phyloP scores from a whole-genome alignment of 2,113 vertebrate genomes.

The Sylvia atricapilla region DNA sequence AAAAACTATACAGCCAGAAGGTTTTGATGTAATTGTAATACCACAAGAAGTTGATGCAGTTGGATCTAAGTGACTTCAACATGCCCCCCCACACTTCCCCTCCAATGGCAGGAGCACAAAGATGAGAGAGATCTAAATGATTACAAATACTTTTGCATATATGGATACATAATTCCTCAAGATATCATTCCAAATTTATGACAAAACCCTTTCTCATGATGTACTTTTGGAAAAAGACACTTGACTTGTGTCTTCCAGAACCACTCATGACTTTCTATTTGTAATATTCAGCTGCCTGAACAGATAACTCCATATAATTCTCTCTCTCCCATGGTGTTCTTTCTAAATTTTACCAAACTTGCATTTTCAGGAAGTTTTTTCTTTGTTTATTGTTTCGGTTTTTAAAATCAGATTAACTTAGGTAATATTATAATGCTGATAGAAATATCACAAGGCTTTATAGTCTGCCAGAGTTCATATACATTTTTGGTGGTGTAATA shows the following conservation, averaged over 20 bases:
- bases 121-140: background rate
- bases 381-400: background rate
- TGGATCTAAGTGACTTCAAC: background rate
- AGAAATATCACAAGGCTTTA: background rate
- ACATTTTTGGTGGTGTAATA: background rate
- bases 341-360: background rate
- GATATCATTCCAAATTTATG: background rate
- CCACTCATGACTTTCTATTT: constrained; percentile 14
- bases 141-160: background rate
- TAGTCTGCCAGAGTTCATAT: background rate
- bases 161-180: background rate
- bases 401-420: background rate
- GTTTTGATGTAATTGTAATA: background rate
- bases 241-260: background rate
- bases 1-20: background rate
- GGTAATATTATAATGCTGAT: background rate
- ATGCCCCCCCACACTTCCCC: rapidly evolving
- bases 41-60: background rate
- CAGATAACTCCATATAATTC: background rate
- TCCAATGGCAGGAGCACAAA: background rate
- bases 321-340: background rate
- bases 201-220: background rate
- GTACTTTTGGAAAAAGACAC: background rate
- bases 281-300: background rate
- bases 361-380: background rate